Evolutionary conservation across 2,888 invertebrate species (phyloP), one percentile per base, ranked within the genome.

Genomic region (Synanthedon myopaeformis): DNA sequence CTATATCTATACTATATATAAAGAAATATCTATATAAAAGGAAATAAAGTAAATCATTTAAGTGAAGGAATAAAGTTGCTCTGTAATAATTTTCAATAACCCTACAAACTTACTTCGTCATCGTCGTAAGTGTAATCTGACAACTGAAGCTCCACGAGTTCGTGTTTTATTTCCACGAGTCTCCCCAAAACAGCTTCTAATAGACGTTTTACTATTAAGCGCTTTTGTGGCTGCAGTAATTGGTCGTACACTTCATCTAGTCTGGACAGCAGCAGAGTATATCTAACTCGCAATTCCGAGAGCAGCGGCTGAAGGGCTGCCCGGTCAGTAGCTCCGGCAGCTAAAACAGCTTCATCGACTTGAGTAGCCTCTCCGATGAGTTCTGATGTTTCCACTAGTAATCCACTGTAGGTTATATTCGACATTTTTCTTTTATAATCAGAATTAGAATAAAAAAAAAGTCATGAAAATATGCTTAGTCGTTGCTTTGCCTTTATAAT

Each of bases 221-320:
- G 89, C 74, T 98, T 98, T 74, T 98, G 98, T 0, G 98, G 97
- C 74, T 98, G 98, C 45, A 97, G 88, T 64, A 96, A 89, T 83
- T 97, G 97, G 67, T 98, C 97, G 65, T 97, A 95, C 57, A 95
- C 94, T 54, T 91, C 87, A 65, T 95, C 93, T 41, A 97, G 74
- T 63, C 90, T 91, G 59, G 93, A 91, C 19, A 94, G 89, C 0
- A 94, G 89, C 23, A 92, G 83, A 4, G 96, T 93, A 69, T 97
- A 98, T 64, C 93, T 91, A 3, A 96, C 87, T 72, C 96, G 95
- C 52, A 97, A 82, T 55, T 92, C 92, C 14, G 92, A 90, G 0
- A 94, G 80, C 5, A 89, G 74, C 0, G 89, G 87, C 52, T 92
- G 90, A 2, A 92, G 88, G 52, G 90, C 88, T 23, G 82, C 72